These are phyloP conservation scores for Protula sp. DNA, from an alignment of 2,888 invertebrate genomes.

Conservation along the genomic window DNA sequence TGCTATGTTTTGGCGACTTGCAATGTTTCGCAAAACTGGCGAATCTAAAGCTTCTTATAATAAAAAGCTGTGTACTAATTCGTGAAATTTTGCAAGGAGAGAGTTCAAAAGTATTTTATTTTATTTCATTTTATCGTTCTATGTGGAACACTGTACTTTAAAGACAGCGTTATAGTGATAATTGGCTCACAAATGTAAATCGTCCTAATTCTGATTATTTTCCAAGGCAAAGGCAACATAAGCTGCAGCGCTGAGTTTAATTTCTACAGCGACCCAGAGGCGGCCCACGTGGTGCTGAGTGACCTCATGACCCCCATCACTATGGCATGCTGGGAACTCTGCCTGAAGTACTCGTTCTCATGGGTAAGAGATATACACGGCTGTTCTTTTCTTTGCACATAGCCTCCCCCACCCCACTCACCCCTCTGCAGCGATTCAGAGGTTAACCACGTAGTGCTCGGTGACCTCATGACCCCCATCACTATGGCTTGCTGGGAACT, in stretches of 20 bases:
- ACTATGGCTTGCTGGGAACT: conserved; percentile 69
- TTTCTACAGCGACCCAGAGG: conserved; percentile 72
- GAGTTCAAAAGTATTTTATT: too few species aligned
- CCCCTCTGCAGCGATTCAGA: conserved; percentile 74
- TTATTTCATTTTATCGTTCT: too few species aligned
- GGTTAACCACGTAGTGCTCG: conserved; percentile 69
- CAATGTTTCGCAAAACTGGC: too few species aligned
- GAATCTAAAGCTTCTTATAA: too few species aligned
- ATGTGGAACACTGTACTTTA: too few species aligned
- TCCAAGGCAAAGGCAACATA: conserved; percentile 49
- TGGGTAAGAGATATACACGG: too few species aligned
- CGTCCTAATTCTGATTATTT: background rate
- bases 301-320: conserved; percentile 60
- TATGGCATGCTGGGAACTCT: conserved; percentile 68
- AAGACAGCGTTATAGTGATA: too few species aligned
- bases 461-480: conserved; percentile 59
- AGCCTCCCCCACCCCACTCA: conserved; percentile 65
- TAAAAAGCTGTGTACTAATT: too few species aligned
- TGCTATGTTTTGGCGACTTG: too few species aligned
- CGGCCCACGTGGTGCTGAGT: conserved; percentile 67
- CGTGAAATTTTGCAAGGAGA: too few species aligned
- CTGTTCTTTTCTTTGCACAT: too few species aligned
- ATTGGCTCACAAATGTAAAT: background rate
- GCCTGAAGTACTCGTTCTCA: conserved; percentile 13
- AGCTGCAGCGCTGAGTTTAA: conserved; percentile 67